Base-by-base conservation (phyloP, 2,113 vertebrate genomes). In the Pelecanoides urinatrix region DNA sequence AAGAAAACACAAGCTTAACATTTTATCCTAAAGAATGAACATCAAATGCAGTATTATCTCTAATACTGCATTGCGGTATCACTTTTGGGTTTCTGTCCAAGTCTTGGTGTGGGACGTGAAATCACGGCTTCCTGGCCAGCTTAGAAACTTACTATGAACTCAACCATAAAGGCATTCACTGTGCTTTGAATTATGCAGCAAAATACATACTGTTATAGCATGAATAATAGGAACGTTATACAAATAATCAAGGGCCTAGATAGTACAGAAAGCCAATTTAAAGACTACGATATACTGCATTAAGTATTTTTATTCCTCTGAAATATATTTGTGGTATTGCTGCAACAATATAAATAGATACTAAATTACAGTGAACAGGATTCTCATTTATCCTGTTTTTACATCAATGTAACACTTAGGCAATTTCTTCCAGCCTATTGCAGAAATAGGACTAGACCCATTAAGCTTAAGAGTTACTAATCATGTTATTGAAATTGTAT, bases 31-130 rank as follows among this genome's bases (percentile, higher is more conserved):
- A 88, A 56, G 65, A 74, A 38, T 13, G 11, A 68, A 30, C 34
- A 79, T 59, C 53, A 86, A 59, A 73, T 50, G 47, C 74, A 70
- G 42, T 76, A 71, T 80, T 85, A 72, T 65, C 61, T 91, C 34
- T 78, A 90, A 67, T 63, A 50, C 91, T 82, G 86, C 94, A 96
- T 53, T 97, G 94, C 86, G 2, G 74, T 90, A 87, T 77, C 77
- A 66, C 50, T 89, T 77, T 59, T 76, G 75, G 74, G 86, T 95
- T 83, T 90, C 56, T 72, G 45, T 88, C 92, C 89, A 92, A 93
- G 72, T 88, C 86, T 92, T 86, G 38, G 52, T 71, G 44, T 86
- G 71, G 91, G 70, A 80, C 71, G 77, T 73, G 65, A 93, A 81
- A 32, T 92, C 11, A 3, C n/a, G 63, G 65, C 59, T 94, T 85